Evolutionary conservation across 2,888 invertebrate genomes (phyloP), one percentile per base, ranked within the genome.

Genomic region (Tenthredo notha): DNA sequence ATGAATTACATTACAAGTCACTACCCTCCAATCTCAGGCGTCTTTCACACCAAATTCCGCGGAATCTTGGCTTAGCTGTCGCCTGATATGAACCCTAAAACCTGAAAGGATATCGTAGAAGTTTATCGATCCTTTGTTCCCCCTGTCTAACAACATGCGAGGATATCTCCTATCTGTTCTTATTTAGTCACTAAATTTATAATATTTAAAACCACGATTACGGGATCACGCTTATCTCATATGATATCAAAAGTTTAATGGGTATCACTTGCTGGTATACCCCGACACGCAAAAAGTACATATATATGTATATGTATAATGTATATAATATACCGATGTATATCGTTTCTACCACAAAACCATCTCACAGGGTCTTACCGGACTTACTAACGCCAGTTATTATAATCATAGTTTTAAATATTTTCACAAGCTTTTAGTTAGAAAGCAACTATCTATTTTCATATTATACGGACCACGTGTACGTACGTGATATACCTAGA

Each of bases 231-330:
- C 21, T 50, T 77, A 77, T 54, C 67, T 67, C 29, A n/a, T 25
- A 54, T 77, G 50, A n/a, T 77, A 77, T 77, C 77, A 77, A 54
- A 50, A 77, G 77, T 77, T 77, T 77, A 77, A 77, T 40, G 77
- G 50, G 50, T 29, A 54, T 29, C 33, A 54, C 50, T 29, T 25
- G 75, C 43, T 75, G 75, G 15, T 9, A n/a, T 29, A 77, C 54
- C n/a, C 1, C 18, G 54, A 29, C 77, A 50, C 77, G 47, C 77
- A 77, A 54, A 29, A 29, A 29, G 77, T 50, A 21, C 25, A 33
- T 2, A 33, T 33, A 37, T 37, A 12, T 25, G 15, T 21, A 47
- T 72, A 18, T 5, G n/a, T 18, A 40, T 40, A n/a, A 18, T 33
- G 7, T 40, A 40, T 40, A 40, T 18, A 18, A 40, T 40, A 40